phyloP scores from a whole-genome alignment of 1,140 invertebrate genomes.

The Pteromalus puparum region DNA sequence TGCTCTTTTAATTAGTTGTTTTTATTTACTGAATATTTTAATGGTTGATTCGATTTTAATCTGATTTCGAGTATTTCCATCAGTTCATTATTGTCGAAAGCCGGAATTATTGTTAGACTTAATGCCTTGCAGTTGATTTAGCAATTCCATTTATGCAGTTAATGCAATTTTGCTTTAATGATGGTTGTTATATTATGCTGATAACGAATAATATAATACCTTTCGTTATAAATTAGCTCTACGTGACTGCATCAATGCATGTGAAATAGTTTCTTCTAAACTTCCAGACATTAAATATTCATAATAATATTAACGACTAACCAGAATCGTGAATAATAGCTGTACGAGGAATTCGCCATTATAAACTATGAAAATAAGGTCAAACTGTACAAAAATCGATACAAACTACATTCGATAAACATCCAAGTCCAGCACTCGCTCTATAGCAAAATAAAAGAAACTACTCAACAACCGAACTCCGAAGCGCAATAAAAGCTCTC shows the following conservation, averaged over 20 bases:
- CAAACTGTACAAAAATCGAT: neutral
- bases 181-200: neutral
- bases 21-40: too few species aligned
- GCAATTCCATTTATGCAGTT: neutral
- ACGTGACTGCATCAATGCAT: neutral
- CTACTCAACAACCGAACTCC: neutral
- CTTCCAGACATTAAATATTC: too few species aligned
- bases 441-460: conserved; percentile 2
- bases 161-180: neutral
- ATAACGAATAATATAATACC: too few species aligned
- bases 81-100: neutral
- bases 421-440: neutral
- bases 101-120: neutral
- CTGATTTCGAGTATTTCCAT: too few species aligned
- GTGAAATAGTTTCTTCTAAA: too few species aligned
- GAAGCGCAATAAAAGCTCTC: conserved; percentile 6
- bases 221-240: neutral
- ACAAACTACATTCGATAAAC: neutral
- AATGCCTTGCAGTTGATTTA: neutral
- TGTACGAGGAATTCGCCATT: too few species aligned
- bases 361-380: too few species aligned
- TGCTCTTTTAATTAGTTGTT: neutral
- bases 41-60: neutral
- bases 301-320: too few species aligned
- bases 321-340: too few species aligned